Evolutionary conservation across 2,113 vertebrate genomes (phyloP).

Genomic region (Corythaeola cristata): DNA sequence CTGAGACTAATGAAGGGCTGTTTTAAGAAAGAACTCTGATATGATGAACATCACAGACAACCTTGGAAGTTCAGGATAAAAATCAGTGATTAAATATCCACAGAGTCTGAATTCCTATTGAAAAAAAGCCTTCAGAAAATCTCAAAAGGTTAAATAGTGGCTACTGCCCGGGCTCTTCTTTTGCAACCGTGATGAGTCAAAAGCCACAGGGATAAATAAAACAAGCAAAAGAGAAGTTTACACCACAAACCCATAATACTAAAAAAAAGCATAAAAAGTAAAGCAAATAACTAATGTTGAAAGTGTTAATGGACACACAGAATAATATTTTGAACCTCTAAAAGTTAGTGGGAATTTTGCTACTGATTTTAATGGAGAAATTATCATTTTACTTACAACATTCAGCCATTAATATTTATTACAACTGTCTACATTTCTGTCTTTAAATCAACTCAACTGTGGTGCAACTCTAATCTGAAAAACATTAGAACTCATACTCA

Average conservation of each 20-base stretch:
- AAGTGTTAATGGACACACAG: background rate
- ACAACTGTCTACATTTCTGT: background rate
- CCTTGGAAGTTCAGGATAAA: background rate
- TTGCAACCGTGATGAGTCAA: background rate
- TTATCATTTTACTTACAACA: background rate
- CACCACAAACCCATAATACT: background rate
- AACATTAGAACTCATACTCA: background rate
- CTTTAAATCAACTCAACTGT: background rate
- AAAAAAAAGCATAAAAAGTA: background rate
- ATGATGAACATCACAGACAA: background rate
- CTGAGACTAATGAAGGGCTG: background rate
- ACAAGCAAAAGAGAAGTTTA: background rate
- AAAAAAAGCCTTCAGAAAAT: background rate
- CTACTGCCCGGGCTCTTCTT: background rate
- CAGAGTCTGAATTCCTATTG: background rate
- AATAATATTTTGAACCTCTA: background rate
- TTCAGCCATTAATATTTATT: background rate
- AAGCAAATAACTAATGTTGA: background rate
- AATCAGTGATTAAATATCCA: background rate
- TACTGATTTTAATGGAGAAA: background rate
- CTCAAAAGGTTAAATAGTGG: background rate
- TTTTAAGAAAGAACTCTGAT: background rate
- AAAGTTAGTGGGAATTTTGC: background rate
- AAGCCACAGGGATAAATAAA: background rate
- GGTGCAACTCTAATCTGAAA: background rate